Base-by-base conservation (phyloP, 1,140 invertebrate species). In the Lethocerus indicus region DNA sequence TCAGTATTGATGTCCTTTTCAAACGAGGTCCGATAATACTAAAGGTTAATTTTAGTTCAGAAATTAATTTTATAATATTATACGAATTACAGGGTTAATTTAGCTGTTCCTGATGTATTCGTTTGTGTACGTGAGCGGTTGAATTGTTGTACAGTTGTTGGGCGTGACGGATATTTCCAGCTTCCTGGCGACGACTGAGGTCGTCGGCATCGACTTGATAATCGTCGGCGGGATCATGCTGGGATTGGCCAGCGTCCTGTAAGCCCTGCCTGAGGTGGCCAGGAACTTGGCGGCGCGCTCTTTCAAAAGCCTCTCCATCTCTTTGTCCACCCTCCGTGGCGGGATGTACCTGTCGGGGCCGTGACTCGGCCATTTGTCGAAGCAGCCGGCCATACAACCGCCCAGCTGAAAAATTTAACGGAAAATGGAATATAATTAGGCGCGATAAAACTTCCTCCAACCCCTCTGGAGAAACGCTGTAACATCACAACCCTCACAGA, bases 81-180 rank as follows among this genome's bases (percentile, higher is more conserved):
- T 7, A 21, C 39, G 39, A 14, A 9, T 21, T 13, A 41, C 18
- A 41, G 9, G 18, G 7, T 41, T 9, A 41, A 9, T 14, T n/a
- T 7, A 13, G 7, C 7, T 41, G 20, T 41, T 44, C 24, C 41
- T 35, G 26, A 49, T 32, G 41, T 47, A 51, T 44, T 36, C 44
- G 28, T 26, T 49, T 39, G 44, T 52, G 26, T 50, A 55, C 27
- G 54, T 55, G 32, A 50, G 20, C 13, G 54, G 54, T 28, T 53
- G 47, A 23, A 50, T 47, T 12, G 35, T 43, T 28, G 37, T 42
- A 35, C 43, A 55, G 28, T 49, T 55, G 3, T 3, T 18, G 16
- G 26, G 18, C 23, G 50, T 55, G 1, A 46, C 41, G n/a, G 42
- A 18, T 18, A 50, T 47, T 16, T 55, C 26, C 1, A 52, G 39